Conservation (phyloP, 2,888 invertebrate genomes). For the Pachydiplax longipennis region DNA sequence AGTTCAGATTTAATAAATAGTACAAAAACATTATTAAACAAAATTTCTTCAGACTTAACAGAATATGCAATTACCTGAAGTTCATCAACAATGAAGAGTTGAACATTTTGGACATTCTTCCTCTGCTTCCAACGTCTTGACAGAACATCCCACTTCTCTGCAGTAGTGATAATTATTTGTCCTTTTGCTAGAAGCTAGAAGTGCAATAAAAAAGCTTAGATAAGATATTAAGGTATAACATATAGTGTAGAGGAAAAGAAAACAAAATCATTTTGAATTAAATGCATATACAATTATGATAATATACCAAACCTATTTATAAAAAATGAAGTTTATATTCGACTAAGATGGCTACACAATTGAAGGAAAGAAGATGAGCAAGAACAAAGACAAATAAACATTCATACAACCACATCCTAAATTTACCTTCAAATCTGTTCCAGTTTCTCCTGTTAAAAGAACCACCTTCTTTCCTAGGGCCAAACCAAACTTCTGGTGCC, state of each 20-base stretch:
- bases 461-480: constrained; percentile 86
- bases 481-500: constrained; percentile 87
- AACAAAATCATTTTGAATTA: not conserved
- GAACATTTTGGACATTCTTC: constrained; percentile 96
- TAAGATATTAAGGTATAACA: not conserved
- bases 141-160: constrained; percentile 98
- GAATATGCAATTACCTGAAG: constrained; percentile 69
- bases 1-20: too few species aligned
- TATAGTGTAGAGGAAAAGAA: not conserved
- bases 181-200: constrained; percentile 73
- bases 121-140: constrained; percentile 99
- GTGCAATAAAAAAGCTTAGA: constrained; percentile 34
- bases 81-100: constrained; percentile 96
- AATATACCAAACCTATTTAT: too few species aligned
- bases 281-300: not conserved
- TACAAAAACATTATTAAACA: too few species aligned
- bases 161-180: constrained; percentile 95
- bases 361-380: too few species aligned
- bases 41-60: too few species aligned
- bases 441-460: constrained; percentile 94
- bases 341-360: too few species aligned
- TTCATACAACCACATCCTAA: too few species aligned
- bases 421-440: constrained; percentile 88
- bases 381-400: too few species aligned
- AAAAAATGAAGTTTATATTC: not conserved